These are phyloP conservation scores for Toxotes jaculatrix DNA, from an alignment of 2,113 vertebrate genomes.

Conservation along the genomic window DNA sequence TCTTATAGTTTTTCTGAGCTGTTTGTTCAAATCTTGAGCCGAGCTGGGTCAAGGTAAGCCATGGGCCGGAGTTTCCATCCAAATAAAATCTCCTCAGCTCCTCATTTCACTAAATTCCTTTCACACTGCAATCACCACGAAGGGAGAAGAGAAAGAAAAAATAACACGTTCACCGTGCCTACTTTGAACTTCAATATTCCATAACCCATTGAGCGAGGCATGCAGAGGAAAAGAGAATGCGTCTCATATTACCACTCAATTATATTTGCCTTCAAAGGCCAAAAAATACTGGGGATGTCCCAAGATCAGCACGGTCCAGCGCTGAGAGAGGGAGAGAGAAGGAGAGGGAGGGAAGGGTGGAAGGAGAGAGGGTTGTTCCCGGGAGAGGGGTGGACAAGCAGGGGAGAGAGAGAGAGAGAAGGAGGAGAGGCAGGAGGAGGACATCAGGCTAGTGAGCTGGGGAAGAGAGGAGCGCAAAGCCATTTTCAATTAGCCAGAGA, in stretches of 20 bases:
- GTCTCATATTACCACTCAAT: constrained; percentile 79
- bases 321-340: constrained; percentile 14
- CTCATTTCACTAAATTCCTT: constrained; percentile 54
- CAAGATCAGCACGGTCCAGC: constrained; percentile 80
- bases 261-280: constrained; percentile 79
- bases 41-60: constrained; percentile 59
- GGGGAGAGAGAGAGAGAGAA: constrained; percentile 13
- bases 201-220: constrained; percentile 70
- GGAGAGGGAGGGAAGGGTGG: constrained; percentile 10
- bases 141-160: constrained; percentile 48
- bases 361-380: constrained; percentile 39
- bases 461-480: constrained; percentile 57
- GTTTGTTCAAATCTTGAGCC: constrained; percentile 36
- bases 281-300: constrained; percentile 79
- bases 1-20: constrained; percentile 31
- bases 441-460: constrained; percentile 42
- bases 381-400: constrained; percentile 15
- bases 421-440: constrained; percentile 21
- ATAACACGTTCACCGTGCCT: constrained; percentile 62
- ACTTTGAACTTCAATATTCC: constrained; percentile 77
- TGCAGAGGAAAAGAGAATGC: constrained; percentile 63
- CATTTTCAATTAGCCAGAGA: constrained; percentile 80
- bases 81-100: constrained; percentile 56
- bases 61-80: constrained; percentile 52
- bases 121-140: constrained; percentile 65